A percentile compares a stretch with the other conserved stretches of the same genome.
Conservation (phyloP, 2,888 invertebrate species). For the Girardia tigrina region DNA sequence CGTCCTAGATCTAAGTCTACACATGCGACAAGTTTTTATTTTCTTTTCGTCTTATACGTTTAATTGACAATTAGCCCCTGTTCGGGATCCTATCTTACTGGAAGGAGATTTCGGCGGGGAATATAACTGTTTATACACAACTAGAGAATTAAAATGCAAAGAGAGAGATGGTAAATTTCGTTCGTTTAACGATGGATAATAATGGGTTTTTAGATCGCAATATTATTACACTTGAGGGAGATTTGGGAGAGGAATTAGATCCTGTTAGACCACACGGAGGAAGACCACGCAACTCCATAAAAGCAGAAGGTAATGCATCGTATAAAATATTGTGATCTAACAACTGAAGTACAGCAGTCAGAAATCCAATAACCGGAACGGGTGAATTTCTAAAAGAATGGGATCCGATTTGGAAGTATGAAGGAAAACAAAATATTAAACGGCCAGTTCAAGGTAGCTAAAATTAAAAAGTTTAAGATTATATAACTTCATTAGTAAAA, state of each 20-base stretch:
- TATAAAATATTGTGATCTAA: not conserved
- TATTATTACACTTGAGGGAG: slow-evolving; percentile 26
- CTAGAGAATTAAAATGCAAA: slow-evolving; percentile 25
- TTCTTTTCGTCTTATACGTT: no score
- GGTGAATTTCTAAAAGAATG: slow-evolving; percentile 35
- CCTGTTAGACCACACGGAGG: slow-evolving; percentile 32
- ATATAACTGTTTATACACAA: slow-evolving; percentile 30
- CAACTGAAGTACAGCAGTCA: not conserved
- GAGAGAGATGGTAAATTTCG: slow-evolving; percentile 25
- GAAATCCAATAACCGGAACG: slow-evolving; percentile 35
- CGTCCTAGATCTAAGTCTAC: not conserved
- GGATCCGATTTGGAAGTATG: slow-evolving; percentile 37
- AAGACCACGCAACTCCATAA: slow-evolving; percentile 24
- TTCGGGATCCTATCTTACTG: slow-evolving; percentile 24
- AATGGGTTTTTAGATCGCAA: slow-evolving; percentile 30
- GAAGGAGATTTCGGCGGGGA: slow-evolving; percentile 25
- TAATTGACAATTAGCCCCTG: not conserved
- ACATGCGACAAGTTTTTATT: not conserved
- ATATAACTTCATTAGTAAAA: not conserved
- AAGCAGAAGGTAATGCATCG: slow-evolving; percentile 24
- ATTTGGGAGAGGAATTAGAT: slow-evolving; percentile 31
- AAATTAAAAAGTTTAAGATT: no score
- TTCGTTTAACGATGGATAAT: no score
- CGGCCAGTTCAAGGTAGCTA: slow-evolving; percentile 25
- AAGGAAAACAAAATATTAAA: slow-evolving; percentile 16